Conservation (phyloP, 2,888 invertebrate genomes). For the Poecilobothrus nobilitatus region DNA sequence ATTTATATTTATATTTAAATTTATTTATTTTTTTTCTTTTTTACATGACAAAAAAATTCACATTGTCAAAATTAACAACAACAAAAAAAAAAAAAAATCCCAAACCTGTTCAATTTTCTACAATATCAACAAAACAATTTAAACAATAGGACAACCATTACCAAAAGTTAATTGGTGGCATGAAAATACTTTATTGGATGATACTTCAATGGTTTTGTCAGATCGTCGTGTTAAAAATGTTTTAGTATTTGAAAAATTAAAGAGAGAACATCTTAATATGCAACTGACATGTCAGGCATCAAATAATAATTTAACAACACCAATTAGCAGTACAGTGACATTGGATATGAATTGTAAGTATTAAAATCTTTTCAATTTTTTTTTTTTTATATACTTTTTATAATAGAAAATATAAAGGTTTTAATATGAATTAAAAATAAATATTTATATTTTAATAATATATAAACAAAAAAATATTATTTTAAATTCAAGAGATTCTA, state of each 20-base stretch:
- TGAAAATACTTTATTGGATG: slow-evolving; percentile 54
- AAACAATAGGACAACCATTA: slow-evolving; percentile 53
- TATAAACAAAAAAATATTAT: slow-evolving; percentile 9
- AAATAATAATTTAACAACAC: slow-evolving; percentile 60
- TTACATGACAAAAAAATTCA: too few relatives aligned
- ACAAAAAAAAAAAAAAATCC: background rate
- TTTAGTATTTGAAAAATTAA: slow-evolving; percentile 52
- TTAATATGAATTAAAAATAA: too few relatives aligned
- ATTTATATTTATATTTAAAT: too few relatives aligned
- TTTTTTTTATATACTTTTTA: slow-evolving; percentile 12
- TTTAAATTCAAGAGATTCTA: too few relatives aligned
- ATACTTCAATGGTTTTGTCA: slow-evolving; percentile 51
- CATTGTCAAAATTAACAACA: too few relatives aligned
- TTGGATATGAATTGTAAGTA: slow-evolving; percentile 62
- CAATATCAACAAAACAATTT: slow-evolving; percentile 14
- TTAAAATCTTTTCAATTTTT: slow-evolving; percentile 13
- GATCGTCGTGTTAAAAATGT: slow-evolving; percentile 58
- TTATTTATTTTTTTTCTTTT: too few relatives aligned
- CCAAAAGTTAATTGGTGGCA: slow-evolving; percentile 61
- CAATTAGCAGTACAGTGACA: slow-evolving; percentile 57
- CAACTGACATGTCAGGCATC: slow-evolving; percentile 58
- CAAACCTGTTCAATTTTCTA: background rate
- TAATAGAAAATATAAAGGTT: background rate
- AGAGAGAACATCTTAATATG: slow-evolving; percentile 56
- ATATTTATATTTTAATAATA: slow-evolving; percentile 11